Evolutionary conservation across 1,140 invertebrate species (phyloP).

Genomic region (Brachionus sp.): DNA sequence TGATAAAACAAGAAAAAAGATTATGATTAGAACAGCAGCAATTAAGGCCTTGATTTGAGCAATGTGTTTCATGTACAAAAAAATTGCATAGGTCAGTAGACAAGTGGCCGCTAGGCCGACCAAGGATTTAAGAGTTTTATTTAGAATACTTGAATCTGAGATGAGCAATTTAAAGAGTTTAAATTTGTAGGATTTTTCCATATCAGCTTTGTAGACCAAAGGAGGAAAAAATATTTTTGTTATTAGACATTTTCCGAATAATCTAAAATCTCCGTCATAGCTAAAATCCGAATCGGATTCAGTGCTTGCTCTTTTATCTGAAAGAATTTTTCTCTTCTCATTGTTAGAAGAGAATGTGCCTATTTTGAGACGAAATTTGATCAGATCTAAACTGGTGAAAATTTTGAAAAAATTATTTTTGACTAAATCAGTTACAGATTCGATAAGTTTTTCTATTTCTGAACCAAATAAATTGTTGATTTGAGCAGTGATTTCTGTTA

Average conservation of each 20-base stretch:
- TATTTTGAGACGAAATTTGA: slow-evolving; percentile 16
- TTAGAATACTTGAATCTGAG: background rate
- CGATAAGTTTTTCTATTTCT: background rate
- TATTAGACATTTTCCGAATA: background rate
- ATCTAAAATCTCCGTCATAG: background rate
- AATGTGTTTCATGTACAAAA: background rate
- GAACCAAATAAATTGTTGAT: background rate
- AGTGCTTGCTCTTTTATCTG: background rate
- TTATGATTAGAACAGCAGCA: background rate
- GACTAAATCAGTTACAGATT: background rate
- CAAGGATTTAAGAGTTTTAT: background rate
- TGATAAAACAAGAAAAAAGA: background rate
- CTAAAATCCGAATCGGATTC: background rate
- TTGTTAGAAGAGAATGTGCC: background rate
- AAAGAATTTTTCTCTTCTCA: background rate
- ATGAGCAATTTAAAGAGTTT: background rate
- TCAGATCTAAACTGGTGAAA: background rate
- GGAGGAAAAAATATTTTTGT: slow-evolving; percentile 10
- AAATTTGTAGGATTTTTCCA: background rate
- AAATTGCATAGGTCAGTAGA: background rate
- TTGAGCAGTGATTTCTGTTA: background rate
- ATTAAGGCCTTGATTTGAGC: background rate
- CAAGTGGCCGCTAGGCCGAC: background rate
- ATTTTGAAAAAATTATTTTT: background rate
- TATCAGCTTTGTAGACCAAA: slow-evolving; percentile 8